Evolutionary conservation across 1,140 invertebrate genomes (phyloP), one percentile per base, ranked within the genome.

Genomic region (Aphidius ervi): DNA sequence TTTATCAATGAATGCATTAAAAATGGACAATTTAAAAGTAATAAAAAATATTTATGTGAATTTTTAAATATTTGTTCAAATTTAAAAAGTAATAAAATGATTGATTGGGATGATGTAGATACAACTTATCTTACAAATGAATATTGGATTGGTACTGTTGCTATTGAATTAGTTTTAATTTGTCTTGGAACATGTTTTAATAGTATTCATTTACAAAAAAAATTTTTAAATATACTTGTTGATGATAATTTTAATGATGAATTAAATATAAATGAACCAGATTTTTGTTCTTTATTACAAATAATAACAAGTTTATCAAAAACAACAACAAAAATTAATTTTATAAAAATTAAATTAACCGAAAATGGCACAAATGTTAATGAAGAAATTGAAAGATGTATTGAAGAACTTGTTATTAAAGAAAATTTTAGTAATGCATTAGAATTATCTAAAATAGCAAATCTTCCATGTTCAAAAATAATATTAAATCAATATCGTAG

Each of bases 361-460:
- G 66, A 75, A 9, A 69, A 77, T 59, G 52, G 61, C 9, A 64
- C 67, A 16, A 68, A 68, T 54, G 70, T 73, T 58, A 63, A 67
- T 37, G 58, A 63, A 47, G 75, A 79, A 62, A 66, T 82, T 46
- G 65, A 75, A 62, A 66, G 81, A 62, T 86, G 84, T 65, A 74
- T 86, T 7, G 72, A 83, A 45, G 72, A 77, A 63, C 77, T 87
- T 47, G 72, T 82, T 2, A 63, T 68, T 1, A 70, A 73, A 9
- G 72, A 81, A 59, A 74, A 82, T 62, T 88, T 85, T 61, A 71
- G 76, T 4, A 78, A 75, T 46, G 86, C 86, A 20, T 70, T 86
- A 4, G 77, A 82, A 67, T 78, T 88, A 49, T 84, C 84, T 0
- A 77, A 81, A 66, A 65, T 82, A 9, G 76, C 79, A 4, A 74